Base-by-base conservation (phyloP, 2,888 invertebrate species). In the Branchellion lobata region DNA sequence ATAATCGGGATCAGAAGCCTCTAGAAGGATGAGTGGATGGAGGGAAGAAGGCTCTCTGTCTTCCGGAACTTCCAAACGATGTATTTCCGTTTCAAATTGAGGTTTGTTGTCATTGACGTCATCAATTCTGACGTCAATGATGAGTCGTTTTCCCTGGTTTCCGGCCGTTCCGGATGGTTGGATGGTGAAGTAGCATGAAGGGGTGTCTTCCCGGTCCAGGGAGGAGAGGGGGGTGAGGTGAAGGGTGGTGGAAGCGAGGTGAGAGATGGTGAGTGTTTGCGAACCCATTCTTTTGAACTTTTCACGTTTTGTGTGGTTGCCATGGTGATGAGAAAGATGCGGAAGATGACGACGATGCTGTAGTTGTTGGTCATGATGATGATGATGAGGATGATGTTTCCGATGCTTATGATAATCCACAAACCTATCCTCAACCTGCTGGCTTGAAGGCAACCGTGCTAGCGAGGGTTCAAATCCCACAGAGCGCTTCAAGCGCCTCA, bases 61-160 rank as follows among this genome's bases (percentile, higher is more conserved):
- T 31, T 77, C 77, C 1, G 61, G 34, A 21, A 77, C 18, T 24
- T 77, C 34, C n/a, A 77, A 27, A 24, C 57, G 24, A 27, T 65
- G 2, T 21, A 33, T 24, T 31, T 77, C 77, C 18, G 53, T 34
- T 34, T 77, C 36, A 36, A 77, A 77, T 24, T 33, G 5, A 24
- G 77, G 77, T 65, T 40, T 61, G 77, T 77, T 77, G 65, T 77
- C 77, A n/a, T 77, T 65, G 27, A 61, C 33, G 65, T 77, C 77
- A 27, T 33, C 61, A 33, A 77, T 31, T 34, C 31, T 33, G 24
- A 77, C 65, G 18, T 29, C n/a, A 3, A 77, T 8, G 21, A 27
- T 2, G 8, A 77, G n/a, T 2, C 18, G 18, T 33, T 65, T 57
- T 21, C 34, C 61, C 11, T 0, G 24, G 27, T 77, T 77, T 21